Evolutionary conservation across 2,113 vertebrate species (phyloP).

Genomic region (Paramormyrops kingsleyae): DNA sequence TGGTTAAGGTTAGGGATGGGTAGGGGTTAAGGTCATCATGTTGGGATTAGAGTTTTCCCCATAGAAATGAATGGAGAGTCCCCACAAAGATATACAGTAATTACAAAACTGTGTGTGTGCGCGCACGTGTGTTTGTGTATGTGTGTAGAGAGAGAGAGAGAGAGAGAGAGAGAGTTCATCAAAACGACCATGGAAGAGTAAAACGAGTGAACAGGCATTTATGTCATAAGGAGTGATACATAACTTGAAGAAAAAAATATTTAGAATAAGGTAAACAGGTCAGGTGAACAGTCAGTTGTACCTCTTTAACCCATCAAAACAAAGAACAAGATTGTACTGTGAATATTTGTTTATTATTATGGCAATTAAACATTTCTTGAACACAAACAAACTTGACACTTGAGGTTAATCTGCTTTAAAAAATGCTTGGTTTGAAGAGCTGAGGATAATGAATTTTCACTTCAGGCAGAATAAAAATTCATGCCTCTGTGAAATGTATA

Average conservation of each 20-base stretch:
- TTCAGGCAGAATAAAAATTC: neutral
- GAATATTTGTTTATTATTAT: neutral
- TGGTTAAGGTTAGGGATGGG: too few relatives aligned
- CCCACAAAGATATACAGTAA: too few relatives aligned
- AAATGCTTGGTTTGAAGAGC: neutral
- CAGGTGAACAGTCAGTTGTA: neutral
- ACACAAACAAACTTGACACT: neutral
- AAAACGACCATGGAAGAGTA: neutral
- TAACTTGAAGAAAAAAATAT: neutral
- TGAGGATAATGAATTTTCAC: neutral
- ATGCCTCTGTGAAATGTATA: neutral
- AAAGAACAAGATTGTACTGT: neutral
- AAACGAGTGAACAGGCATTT: neutral
- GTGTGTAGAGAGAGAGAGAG: neutral
- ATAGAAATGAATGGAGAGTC: too few relatives aligned
- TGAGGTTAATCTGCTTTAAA: neutral
- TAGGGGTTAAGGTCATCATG: too few relatives aligned
- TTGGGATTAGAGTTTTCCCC: too few relatives aligned
- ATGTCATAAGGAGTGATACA: neutral
- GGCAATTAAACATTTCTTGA: neutral
- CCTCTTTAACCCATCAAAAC: neutral
- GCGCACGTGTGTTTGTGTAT: neutral
- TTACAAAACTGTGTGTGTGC: too few relatives aligned
- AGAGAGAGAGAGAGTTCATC: neutral
- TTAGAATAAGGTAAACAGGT: neutral